These are phyloP conservation scores for Tragelaphus oryx DNA, from an alignment of 2,797 vertebrate species.

Conservation along the genomic window DNA sequence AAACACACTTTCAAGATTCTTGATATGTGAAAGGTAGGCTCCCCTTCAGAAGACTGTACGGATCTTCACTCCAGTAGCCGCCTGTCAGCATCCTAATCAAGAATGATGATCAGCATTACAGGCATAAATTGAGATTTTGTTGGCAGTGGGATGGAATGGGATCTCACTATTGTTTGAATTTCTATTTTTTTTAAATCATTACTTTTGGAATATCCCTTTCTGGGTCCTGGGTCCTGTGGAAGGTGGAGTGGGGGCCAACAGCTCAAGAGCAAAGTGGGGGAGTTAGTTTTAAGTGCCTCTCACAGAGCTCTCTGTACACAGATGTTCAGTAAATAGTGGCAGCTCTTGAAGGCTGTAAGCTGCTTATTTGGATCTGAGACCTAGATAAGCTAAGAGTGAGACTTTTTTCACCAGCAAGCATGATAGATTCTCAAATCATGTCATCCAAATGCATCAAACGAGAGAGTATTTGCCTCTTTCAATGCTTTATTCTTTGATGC, in stretches of 20 bases:
- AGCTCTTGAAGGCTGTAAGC: not conserved
- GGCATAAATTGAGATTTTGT: not conserved
- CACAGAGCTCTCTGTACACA: not conserved
- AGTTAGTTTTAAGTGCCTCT: not conserved
- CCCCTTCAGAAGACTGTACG: not conserved
- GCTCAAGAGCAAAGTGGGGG: not conserved
- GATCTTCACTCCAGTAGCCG: not conserved
- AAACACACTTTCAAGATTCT: not conserved
- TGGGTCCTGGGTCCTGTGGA: not conserved
- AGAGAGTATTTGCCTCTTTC: not conserved
- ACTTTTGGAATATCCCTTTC: not conserved
- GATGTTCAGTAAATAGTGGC: not conserved
- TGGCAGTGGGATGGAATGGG: not conserved
- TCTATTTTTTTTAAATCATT: not conserved
- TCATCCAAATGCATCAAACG: not conserved
- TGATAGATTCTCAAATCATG: not conserved
- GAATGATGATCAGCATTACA: not conserved
- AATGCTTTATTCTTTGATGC: not conserved
- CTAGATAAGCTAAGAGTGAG: not conserved
- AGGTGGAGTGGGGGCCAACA: not conserved
- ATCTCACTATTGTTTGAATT: not conserved
- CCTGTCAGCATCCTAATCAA: not conserved
- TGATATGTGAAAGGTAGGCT: not conserved
- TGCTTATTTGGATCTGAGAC: not conserved
- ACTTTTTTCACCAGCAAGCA: not conserved